These are phyloP conservation scores for Nycticebus coucang DNA, from an alignment of 2,113 vertebrate genomes.

Conservation along the genomic window DNA sequence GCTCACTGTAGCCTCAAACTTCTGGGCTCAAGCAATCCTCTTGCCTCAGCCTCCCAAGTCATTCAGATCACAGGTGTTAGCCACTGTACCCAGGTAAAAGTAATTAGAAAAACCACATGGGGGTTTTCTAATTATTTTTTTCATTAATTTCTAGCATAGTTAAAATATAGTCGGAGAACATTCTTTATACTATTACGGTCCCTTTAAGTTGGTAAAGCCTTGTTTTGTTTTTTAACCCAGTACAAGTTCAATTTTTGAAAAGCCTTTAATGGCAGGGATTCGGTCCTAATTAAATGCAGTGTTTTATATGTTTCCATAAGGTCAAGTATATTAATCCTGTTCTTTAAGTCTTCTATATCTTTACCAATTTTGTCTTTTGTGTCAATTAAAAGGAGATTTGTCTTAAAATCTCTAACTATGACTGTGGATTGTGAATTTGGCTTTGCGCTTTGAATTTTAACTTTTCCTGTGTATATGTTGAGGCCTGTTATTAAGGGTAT, in stretches of 20 bases:
- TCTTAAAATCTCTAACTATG: not conserved
- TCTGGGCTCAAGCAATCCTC: too few species aligned
- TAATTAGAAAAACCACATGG: not conserved
- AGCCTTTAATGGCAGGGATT: not conserved
- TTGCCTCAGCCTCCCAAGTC: too few species aligned
- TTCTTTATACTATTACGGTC: not conserved
- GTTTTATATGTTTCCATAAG: not conserved
- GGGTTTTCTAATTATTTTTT: slow-evolving; percentile 8
- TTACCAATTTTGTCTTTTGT: not conserved
- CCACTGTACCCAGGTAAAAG: not conserved
- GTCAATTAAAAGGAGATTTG: not conserved
- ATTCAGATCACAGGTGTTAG: too few species aligned
- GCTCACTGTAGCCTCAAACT: too few species aligned
- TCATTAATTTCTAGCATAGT: not conserved
- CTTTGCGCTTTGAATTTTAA: not conserved
- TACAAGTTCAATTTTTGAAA: not conserved
- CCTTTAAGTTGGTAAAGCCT: not conserved
- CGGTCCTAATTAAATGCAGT: not conserved
- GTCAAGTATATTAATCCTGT: not conserved
- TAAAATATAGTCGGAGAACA: not conserved
- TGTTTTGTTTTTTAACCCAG: not conserved
- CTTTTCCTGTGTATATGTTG: not conserved
- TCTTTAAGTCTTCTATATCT: not conserved
- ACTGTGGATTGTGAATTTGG: not conserved
- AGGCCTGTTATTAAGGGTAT: not conserved